Evolutionary conservation across 2,797 vertebrate species (phyloP).

Genomic region (Lycodopsis pacificus): DNA sequence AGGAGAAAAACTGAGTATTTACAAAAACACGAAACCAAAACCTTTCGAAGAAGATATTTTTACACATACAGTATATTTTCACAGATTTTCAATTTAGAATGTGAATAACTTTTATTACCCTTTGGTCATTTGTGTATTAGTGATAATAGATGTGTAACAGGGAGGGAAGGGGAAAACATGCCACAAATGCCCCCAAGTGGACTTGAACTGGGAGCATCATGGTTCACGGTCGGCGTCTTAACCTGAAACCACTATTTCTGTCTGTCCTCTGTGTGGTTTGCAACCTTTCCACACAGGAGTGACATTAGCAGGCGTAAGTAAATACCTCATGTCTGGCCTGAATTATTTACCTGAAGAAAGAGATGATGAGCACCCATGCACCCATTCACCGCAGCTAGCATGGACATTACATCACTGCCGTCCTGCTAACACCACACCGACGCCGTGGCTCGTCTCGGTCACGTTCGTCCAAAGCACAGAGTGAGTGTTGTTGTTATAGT

Average conservation of each 20-base stretch:
- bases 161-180: too few species aligned
- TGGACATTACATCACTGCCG: constrained; percentile 41
- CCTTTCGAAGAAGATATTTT: neutral
- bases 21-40: too few species aligned
- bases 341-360: constrained; percentile 69
- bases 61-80: neutral
- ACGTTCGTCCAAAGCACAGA: neutral
- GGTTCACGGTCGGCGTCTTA: neutral
- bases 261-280: constrained; percentile 2
- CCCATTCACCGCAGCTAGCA: neutral
- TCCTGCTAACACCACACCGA: neutral
- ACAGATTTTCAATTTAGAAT: neutral
- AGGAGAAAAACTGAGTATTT: too few species aligned
- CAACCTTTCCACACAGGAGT: constrained; percentile 32
- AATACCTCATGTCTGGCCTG: constrained; percentile 61
- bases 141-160: neutral
- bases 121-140: neutral
- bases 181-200: neutral
- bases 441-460: neutral
- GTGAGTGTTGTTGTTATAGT: neutral
- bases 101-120: neutral
- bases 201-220: fast-evolving
- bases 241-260: neutral
- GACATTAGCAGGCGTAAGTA: constrained; percentile 60
- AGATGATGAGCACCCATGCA: constrained; percentile 23